These are phyloP conservation scores for Cirrhinus molitorella DNA, from an alignment of 2,797 vertebrate genomes.

Conservation along the genomic window DNA sequence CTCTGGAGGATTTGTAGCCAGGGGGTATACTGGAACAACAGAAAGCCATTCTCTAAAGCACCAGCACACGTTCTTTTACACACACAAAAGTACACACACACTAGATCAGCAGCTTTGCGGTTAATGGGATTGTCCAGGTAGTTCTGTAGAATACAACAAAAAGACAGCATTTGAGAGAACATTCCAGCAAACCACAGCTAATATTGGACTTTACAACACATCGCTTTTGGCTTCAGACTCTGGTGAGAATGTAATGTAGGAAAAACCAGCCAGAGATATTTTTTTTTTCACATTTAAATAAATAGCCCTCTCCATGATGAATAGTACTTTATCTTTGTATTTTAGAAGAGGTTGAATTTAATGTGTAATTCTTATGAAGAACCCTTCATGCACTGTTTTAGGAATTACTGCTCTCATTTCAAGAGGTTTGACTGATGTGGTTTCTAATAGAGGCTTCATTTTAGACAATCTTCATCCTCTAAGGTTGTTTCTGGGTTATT, in stretches of 20 bases:
- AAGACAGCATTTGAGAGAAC: conserved; percentile 56
- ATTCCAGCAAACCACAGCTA: conserved; percentile 43
- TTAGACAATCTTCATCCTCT: conserved; percentile 11
- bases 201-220: conserved; percentile 28
- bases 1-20: conserved; percentile 56
- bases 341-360: conserved; percentile 26
- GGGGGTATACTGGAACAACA: conserved; percentile 59
- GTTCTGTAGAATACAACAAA: conserved; percentile 71
- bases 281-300: not conserved
- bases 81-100: conserved; percentile 48
- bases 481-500: not conserved
- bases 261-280: conserved; percentile 3
- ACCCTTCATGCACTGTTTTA: not conserved
- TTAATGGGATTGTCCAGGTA: conserved; percentile 82
- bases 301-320: not conserved
- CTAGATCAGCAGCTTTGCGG: conserved; percentile 70
- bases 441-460: conserved; percentile 47
- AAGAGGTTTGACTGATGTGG: conserved; percentile 16
- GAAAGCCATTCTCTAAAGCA: conserved; percentile 59
- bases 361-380: conserved; percentile 8
- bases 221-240: not conserved
- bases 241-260: not conserved
- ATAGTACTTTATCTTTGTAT: conserved; percentile 25
- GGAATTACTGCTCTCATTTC: conserved; percentile 9
- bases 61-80: conserved; percentile 39